A percentile compares a stretch with the other conserved stretches of the same genome.
Evolutionary conservation across 2,797 vertebrate species (phyloP).

Genomic region (Cyclura pinguis): DNA sequence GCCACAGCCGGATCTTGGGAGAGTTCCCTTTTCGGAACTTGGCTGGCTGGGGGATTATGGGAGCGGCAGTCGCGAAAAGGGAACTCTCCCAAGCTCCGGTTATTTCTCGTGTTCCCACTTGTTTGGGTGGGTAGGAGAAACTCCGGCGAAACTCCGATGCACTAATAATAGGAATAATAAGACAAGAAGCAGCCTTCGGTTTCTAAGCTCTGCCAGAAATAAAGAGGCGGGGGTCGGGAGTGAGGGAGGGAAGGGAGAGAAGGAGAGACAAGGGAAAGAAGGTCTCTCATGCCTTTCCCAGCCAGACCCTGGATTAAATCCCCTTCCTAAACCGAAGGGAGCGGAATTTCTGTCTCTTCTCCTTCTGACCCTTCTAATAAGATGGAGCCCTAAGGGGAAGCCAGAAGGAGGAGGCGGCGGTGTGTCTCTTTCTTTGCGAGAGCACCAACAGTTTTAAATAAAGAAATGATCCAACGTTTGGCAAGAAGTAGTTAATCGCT

Average conservation of each 20-base stretch:
- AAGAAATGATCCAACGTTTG: constrained; percentile 60
- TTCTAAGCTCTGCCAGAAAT: not conserved
- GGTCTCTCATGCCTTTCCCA: constrained; percentile 29
- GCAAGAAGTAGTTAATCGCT: constrained; percentile 69
- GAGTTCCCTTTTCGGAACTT: too few relatives aligned
- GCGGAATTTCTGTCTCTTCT: constrained; percentile 41
- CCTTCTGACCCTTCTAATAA: constrained; percentile 53
- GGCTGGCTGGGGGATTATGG: too few relatives aligned
- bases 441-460: not conserved
- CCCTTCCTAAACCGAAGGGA: not conserved
- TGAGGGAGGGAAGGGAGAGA: not conserved
- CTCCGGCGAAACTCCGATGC: too few relatives aligned
- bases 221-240: not conserved
- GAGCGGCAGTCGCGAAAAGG: too few relatives aligned
- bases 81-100: too few relatives aligned
- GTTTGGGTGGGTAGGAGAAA: too few relatives aligned
- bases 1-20: too few relatives aligned
- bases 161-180: too few relatives aligned
- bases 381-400: constrained; percentile 65
- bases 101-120: too few relatives aligned
- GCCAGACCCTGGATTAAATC: constrained; percentile 5
- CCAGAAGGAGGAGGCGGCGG: not conserved
- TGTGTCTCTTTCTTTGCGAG: not conserved
- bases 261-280: too few relatives aligned
- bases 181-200: not conserved